phyloP scores from a whole-genome alignment of 2,113 vertebrate genomes.

The Larimichthys crocea region DNA sequence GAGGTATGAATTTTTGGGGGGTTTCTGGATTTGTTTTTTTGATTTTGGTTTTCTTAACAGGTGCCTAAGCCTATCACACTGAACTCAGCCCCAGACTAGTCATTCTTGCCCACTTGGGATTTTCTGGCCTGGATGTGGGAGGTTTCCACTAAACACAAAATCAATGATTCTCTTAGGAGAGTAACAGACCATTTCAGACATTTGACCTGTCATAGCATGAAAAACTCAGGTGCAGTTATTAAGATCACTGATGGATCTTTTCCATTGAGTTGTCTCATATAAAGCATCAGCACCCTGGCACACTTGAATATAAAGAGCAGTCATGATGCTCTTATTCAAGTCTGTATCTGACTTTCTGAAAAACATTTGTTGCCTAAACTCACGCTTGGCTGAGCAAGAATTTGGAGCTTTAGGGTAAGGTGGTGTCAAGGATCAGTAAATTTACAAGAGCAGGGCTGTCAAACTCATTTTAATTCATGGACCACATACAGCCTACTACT shows the following conservation, averaged over 20 bases:
- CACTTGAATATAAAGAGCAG: background rate
- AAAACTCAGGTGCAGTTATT: background rate
- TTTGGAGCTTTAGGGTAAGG: background rate
- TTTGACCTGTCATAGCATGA: background rate
- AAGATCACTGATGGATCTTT: background rate
- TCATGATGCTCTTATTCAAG: background rate
- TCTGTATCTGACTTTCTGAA: background rate
- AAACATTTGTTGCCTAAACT: background rate
- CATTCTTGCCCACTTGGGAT: too few relatives aligned
- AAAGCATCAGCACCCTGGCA: background rate
- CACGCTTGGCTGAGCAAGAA: background rate
- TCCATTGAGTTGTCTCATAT: background rate
- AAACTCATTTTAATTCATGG: too few relatives aligned
- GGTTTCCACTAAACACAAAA: background rate
- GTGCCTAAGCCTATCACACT: too few relatives aligned
- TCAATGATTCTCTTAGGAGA: background rate
- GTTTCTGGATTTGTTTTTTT: too few relatives aligned
- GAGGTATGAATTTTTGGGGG: too few relatives aligned
- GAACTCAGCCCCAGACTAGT: too few relatives aligned
- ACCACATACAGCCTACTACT: too few relatives aligned
- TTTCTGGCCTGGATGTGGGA: background rate
- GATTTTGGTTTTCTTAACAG: too few relatives aligned
- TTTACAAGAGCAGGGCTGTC: too few relatives aligned
- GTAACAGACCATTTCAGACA: background rate
- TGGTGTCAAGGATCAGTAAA: background rate